These are phyloP conservation scores for Drosophila lini DNA, from an alignment of 1,140 invertebrate species.

Conservation along the genomic window DNA sequence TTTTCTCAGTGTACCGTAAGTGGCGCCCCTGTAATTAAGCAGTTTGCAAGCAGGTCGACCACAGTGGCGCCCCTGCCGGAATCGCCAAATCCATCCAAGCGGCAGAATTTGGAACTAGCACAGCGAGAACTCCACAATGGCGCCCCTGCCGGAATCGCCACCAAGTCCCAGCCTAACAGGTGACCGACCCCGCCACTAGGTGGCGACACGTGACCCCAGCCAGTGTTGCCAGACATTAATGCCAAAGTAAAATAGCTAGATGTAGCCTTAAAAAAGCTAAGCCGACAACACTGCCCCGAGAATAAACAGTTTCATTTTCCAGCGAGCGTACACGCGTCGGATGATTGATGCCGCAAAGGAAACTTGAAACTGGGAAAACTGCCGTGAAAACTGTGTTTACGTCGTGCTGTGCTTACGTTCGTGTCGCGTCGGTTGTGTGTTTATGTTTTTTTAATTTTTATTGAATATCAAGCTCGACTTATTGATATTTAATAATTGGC, in stretches of 20 bases:
- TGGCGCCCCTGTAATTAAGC: too few relatives aligned
- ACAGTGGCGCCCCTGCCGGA: too few relatives aligned
- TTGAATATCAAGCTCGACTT: not conserved
- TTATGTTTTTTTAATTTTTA: slow-evolving; percentile 1
- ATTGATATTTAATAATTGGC: slow-evolving; percentile 1
- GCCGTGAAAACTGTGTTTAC: slow-evolving; percentile 6
- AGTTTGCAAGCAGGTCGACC: too few relatives aligned
- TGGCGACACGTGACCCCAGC: too few relatives aligned
- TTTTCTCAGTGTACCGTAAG: too few relatives aligned
- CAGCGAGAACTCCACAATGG: too few relatives aligned
- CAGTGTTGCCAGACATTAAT: too few relatives aligned
- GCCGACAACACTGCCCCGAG: not conserved
- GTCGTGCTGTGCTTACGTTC: not conserved
- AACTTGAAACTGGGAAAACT: not conserved
- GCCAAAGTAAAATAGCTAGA: not conserved
- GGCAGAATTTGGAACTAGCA: too few relatives aligned
- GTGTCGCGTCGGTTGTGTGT: slow-evolving; percentile 1
- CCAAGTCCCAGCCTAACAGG: too few relatives aligned
- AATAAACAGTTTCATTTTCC: not conserved
- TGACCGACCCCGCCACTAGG: too few relatives aligned
- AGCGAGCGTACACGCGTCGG: not conserved
- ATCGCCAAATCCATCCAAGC: too few relatives aligned
- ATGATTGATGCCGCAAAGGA: not conserved
- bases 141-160: too few relatives aligned
- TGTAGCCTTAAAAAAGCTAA: not conserved